phyloP scores from a whole-genome alignment of 2,888 invertebrate genomes.

The Melitaea athalia region DNA sequence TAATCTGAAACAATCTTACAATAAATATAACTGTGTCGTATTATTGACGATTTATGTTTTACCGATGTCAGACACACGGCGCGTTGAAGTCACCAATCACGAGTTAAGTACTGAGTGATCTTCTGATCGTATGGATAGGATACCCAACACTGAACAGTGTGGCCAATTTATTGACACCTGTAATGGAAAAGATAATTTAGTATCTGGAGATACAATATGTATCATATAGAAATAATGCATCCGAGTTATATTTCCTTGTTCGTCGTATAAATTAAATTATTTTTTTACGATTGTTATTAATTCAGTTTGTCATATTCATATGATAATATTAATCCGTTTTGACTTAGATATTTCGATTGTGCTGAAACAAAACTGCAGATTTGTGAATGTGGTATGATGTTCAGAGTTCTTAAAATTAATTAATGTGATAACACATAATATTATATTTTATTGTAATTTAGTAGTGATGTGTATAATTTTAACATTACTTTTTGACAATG shows the following conservation, averaged over 20 bases:
- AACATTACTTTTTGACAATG: background rate
- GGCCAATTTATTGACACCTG: background rate
- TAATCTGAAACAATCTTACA: too few species aligned
- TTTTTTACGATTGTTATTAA: background rate
- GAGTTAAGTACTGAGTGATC: constrained; percentile 24
- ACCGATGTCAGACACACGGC: constrained; percentile 22
- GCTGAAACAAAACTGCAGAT: constrained; percentile 49
- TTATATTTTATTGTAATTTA: background rate
- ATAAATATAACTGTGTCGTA: constrained; percentile 13
- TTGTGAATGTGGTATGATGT: constrained; percentile 47
- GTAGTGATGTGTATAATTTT: constrained; percentile 2
- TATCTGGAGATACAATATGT: too few species aligned
- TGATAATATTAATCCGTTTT: constrained; percentile 39
- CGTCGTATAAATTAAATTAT: background rate
- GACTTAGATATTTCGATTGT: constrained; percentile 58
- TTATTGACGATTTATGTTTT: constrained; percentile 24
- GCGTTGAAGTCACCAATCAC: constrained; percentile 20
- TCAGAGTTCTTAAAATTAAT: constrained; percentile 14
- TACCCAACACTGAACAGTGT: constrained; percentile 13
- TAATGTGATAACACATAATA: constrained; percentile 16
- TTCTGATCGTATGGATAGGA: constrained; percentile 21
- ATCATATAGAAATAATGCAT: background rate
- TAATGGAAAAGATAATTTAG: background rate
- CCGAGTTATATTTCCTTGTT: background rate
- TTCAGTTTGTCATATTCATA: background rate